A percentile compares a stretch with the other conserved stretches of the same genome.
Evolutionary conservation across 2,113 vertebrate species (phyloP).

Genomic region (Ptilorrhoa leucosticta): DNA sequence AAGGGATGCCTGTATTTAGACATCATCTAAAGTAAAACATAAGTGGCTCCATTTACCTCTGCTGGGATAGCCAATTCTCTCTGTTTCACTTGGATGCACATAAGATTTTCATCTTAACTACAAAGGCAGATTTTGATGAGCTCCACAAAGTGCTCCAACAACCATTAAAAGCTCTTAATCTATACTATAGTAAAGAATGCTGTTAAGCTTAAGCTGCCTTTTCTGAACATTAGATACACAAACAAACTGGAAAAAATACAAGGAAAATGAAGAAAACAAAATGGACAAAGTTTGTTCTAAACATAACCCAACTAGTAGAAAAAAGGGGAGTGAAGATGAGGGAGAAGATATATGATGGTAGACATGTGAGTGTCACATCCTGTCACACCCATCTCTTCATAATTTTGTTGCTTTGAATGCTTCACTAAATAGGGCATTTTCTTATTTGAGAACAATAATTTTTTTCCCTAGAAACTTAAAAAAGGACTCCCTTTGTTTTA

Average conservation of each 20-base stretch:
- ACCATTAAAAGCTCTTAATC: not conserved
- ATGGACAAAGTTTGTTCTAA: not conserved
- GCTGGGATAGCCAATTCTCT: not conserved
- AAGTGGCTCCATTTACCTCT: not conserved
- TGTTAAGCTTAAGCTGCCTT: not conserved
- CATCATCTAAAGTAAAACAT: not conserved
- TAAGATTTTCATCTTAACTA: not conserved
- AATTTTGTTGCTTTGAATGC: not conserved
- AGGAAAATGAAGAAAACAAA: not conserved
- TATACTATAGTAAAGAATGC: not conserved
- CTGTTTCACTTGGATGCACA: accelerated
- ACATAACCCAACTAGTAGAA: not conserved
- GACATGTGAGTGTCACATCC: not conserved
- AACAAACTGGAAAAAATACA: not conserved
- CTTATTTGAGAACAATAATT: not conserved
- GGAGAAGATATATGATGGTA: not conserved
- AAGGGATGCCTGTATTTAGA: not conserved
- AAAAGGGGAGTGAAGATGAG: not conserved
- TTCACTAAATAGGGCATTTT: not conserved
- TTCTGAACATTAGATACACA: not conserved
- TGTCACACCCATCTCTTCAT: not conserved
- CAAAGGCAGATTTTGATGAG: not conserved
- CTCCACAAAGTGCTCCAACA: not conserved
- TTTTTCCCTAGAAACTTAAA: not conserved
- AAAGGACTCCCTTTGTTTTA: not conserved